Percentiles rank a stretch among this genome's conserved stretches.
Evolutionary conservation across 2,113 vertebrate species (phyloP).

Genomic region (Scomber colias): DNA sequence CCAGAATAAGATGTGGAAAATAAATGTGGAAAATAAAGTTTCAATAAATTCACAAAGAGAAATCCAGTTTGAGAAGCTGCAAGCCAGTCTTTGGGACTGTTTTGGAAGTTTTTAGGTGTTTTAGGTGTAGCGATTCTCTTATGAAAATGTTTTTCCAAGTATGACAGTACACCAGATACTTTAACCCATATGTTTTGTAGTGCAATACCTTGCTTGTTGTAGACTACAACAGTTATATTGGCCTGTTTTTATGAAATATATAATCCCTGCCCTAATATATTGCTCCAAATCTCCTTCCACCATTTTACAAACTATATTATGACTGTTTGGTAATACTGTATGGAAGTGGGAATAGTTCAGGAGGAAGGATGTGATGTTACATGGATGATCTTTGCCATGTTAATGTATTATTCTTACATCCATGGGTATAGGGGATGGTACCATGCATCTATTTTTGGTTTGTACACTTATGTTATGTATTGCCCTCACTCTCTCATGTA

Average conservation of each 20-base stretch:
- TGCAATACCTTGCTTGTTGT: slow-evolving; percentile 14
- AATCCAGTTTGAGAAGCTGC: slow-evolving; percentile 7
- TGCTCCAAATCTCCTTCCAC: too few species aligned
- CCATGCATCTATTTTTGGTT: background rate
- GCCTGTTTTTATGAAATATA: background rate
- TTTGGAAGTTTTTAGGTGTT: slow-evolving; percentile 3
- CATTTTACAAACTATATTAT: too few species aligned
- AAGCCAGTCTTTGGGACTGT: background rate
- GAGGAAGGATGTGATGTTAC: too few species aligned
- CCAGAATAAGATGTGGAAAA: background rate
- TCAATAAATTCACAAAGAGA: background rate
- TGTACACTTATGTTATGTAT: too few species aligned
- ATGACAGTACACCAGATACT: background rate
- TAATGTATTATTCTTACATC: too few species aligned
- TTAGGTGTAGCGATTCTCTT: background rate
- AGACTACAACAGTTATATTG: background rate
- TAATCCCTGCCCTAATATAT: too few species aligned
- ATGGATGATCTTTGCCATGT: too few species aligned
- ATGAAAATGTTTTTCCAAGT: slow-evolving; percentile 1
- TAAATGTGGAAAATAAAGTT: background rate
- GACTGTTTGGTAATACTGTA: too few species aligned
- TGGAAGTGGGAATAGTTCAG: too few species aligned
- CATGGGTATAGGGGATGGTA: too few species aligned
- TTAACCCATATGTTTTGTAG: slow-evolving; percentile 9
- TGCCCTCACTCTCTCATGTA: too few species aligned